Evolutionary conservation across 2,888 invertebrate species (phyloP).

Genomic region (Pegoplata infirma): DNA sequence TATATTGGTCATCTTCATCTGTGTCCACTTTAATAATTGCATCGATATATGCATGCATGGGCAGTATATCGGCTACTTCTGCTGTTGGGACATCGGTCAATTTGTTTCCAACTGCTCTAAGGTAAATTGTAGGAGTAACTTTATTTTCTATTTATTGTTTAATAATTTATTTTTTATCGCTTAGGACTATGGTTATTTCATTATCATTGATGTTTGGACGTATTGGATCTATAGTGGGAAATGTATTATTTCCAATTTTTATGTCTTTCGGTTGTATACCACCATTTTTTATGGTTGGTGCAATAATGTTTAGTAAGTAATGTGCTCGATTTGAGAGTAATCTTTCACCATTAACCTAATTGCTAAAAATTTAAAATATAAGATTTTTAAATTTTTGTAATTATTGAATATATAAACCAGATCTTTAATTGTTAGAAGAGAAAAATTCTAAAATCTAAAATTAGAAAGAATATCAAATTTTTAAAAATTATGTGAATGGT

Average conservation of each 20-base stretch:
- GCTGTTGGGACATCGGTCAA: slow-evolving; percentile 63
- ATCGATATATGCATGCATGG: slow-evolving; percentile 77
- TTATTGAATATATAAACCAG: too few relatives aligned
- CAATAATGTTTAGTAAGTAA: slow-evolving; percentile 81
- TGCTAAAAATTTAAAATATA: too few relatives aligned
- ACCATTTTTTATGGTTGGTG: slow-evolving; percentile 83
- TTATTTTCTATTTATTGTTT: slow-evolving; percentile 74
- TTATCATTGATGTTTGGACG: slow-evolving; percentile 84
- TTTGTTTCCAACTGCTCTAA: slow-evolving; percentile 67
- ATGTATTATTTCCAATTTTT: slow-evolving; percentile 83
- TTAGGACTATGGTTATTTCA: slow-evolving; percentile 85
- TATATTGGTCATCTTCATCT: slow-evolving; percentile 80
- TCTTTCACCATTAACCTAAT: too few relatives aligned
- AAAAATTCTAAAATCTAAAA: too few relatives aligned
- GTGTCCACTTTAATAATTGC: slow-evolving; percentile 79
- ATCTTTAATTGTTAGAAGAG: too few relatives aligned
- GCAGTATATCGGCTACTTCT: slow-evolving; percentile 65
- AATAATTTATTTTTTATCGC: slow-evolving; percentile 84
- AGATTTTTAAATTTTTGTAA: too few relatives aligned
- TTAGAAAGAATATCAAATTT: too few relatives aligned
- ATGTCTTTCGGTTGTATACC: slow-evolving; percentile 83
- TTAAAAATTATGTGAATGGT: too few relatives aligned
- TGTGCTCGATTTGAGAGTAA: not conserved
- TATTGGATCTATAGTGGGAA: slow-evolving; percentile 83
- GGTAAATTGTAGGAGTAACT: slow-evolving; percentile 60